Evolutionary conservation across 1,140 invertebrate genomes (phyloP), one percentile per base, ranked within the genome.

Genomic region (Drosophila ananassae): DNA sequence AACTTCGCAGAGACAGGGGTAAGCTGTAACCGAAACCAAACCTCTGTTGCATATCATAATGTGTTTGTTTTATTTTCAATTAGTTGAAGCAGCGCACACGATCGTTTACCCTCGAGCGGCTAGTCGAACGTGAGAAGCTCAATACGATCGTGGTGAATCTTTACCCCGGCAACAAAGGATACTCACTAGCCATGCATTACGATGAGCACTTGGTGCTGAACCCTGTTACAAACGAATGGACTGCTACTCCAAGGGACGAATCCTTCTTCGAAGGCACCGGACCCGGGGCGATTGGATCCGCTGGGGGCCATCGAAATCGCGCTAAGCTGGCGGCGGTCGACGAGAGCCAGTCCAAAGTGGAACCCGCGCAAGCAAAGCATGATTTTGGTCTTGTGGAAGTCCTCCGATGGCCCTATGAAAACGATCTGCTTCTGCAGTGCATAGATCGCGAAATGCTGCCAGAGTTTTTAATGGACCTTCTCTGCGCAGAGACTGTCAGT

Each of bases 121-220:
- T 98, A 79, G 95, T 98, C 77, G 94, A 95, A 90, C 94, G 95
- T 89, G 97, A 98, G 91, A 95, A 95, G 90, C 93, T 98, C 53
- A 97, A 98, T 91, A 97, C 96, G 74, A 93, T 98, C 84, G 96
- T 98, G 77, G 94, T 98, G 66, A 98, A 97, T 93, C 93, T 98
- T 74, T 98, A 98, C 93, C 95, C 97, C 63, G 96, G 95, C 41
- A 97, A 97, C 92, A 97, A 98, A 93, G 97, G 97, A 81, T 98
- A 98, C 93, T 97, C 97, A 74, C 93, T 98, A 91, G 96, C 95
- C 91, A 92, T 97, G 79, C 95, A 95, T 91, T 90, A 94, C 90
- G 92, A 94, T 52, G 89, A 91, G 39, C 77, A 91, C 24, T 30
- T 77, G 44, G 50, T 77, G 48, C 53, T 91, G 5, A 84, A 89